Percentiles rank a stretch among this genome's conserved stretches.
Evolutionary conservation across 2,113 vertebrate genomes (phyloP).

Genomic region (Poicephalus meyeri): DNA sequence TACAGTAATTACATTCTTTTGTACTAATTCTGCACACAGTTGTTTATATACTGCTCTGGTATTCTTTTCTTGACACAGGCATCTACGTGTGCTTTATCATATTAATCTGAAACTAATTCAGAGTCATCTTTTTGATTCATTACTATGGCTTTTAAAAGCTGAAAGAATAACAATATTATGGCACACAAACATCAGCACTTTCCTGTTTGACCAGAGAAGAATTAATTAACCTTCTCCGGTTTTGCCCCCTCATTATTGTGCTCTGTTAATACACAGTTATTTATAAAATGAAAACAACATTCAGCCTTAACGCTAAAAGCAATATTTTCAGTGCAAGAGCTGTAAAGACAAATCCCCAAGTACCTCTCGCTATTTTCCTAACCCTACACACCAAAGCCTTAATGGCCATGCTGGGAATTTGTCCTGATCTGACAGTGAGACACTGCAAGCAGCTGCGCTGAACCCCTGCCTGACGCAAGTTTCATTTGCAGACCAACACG

Average conservation of each 20-base stretch:
- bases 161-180: constrained; percentile 26
- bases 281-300: constrained; percentile 44
- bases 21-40: not conserved
- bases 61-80: not conserved
- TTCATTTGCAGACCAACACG: constrained; percentile 55
- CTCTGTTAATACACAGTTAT: constrained; percentile 26
- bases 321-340: constrained; percentile 45
- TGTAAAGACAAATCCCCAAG: constrained; percentile 59
- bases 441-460: constrained; percentile 21
- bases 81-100: not conserved
- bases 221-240: constrained; percentile 41
- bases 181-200: constrained; percentile 36
- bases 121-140: constrained; percentile 14
- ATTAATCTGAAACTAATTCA: constrained; percentile 13
- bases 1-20: not conserved
- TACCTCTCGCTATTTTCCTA: constrained; percentile 63
- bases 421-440: constrained; percentile 58
- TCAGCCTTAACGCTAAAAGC: constrained; percentile 17
- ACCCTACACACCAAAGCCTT: constrained; percentile 61
- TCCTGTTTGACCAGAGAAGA: constrained; percentile 48
- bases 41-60: not conserved
- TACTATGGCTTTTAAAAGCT: constrained; percentile 8
- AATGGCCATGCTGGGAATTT: constrained; percentile 70
- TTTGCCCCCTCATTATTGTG: constrained; percentile 39
- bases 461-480: constrained; percentile 34